Evolutionary conservation across 1,140 invertebrate genomes (phyloP).

Genomic region (Maconellicoccus hirsutus): DNA sequence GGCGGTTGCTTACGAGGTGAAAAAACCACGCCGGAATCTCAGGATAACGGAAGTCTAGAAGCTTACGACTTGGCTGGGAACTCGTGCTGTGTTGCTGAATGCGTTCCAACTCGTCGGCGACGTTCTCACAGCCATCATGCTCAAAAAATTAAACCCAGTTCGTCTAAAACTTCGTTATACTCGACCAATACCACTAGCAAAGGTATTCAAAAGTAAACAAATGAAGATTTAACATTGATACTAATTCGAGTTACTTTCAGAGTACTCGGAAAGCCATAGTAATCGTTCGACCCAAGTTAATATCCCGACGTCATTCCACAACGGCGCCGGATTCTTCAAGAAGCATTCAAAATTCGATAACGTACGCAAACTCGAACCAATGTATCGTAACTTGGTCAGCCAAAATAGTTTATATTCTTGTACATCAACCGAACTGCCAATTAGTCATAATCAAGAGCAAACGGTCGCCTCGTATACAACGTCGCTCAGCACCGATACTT

Average conservation of each 20-base stretch:
- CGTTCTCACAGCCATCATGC: conserved; percentile 24
- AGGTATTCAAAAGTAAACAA: neutral
- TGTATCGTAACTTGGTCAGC: conserved; percentile 37
- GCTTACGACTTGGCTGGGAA: conserved; percentile 72
- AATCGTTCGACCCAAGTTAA: neutral
- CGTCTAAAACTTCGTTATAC: neutral
- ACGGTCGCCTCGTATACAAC: conserved; percentile 66
- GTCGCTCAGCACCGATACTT: conserved; percentile 66
- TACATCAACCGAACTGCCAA: conserved; percentile 52
- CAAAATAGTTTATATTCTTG: conserved; percentile 70
- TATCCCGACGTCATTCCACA: conserved; percentile 17
- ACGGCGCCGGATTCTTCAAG: neutral
- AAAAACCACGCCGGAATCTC: conserved; percentile 37
- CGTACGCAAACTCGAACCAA: neutral
- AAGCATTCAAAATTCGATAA: neutral
- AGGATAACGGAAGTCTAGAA: conserved; percentile 60
- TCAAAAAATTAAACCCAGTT: conserved; percentile 24
- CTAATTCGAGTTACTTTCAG: neutral
- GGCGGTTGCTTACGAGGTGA: neutral
- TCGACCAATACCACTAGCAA: neutral
- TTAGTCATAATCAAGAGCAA: conserved; percentile 37
- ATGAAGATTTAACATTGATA: neutral
- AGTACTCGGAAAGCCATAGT: conserved; percentile 9
- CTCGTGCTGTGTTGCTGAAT: conserved; percentile 65
- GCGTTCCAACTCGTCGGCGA: conserved; percentile 51